A percentile compares a stretch with the other conserved stretches of the same genome.
Evolutionary conservation across 2,888 invertebrate species (phyloP).

Genomic region (Phrixothrix hirtus): DNA sequence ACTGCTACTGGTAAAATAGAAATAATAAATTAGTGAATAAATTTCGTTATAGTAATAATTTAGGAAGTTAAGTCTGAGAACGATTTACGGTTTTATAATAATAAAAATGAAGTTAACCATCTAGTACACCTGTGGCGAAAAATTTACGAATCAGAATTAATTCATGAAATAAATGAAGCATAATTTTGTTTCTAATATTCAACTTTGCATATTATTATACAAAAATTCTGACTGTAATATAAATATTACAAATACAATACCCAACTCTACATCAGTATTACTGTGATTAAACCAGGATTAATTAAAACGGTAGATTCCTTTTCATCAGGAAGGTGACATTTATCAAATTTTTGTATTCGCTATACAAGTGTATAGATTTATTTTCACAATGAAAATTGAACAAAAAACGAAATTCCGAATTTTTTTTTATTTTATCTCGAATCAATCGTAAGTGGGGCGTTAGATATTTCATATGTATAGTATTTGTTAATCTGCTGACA

Average conservation of each 20-base stretch:
- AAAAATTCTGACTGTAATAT: too few relatives aligned
- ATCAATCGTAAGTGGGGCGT: background rate
- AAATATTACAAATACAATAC: too few relatives aligned
- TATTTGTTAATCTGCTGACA: slow-evolving; percentile 1
- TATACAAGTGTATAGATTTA: too few relatives aligned
- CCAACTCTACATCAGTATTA: too few relatives aligned
- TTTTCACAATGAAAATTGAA: too few relatives aligned
- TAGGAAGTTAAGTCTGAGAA: background rate
- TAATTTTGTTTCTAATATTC: background rate
- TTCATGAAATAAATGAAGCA: background rate
- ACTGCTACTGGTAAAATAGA: too few relatives aligned
- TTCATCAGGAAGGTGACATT: too few relatives aligned
- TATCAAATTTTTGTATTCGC: too few relatives aligned
- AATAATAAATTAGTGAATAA: too few relatives aligned
- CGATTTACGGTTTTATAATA: background rate
- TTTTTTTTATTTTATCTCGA: background rate
- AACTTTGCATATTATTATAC: background rate
- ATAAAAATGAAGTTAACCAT: background rate
- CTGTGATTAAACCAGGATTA: too few relatives aligned
- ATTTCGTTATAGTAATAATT: background rate
- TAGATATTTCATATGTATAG: background rate
- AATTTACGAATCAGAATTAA: background rate
- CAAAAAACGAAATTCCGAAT: too few relatives aligned
- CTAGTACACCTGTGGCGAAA: background rate
- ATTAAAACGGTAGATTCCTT: too few relatives aligned